Conservation (phyloP, 1,140 invertebrate genomes). For the Drosophila nebulosa region DNA sequence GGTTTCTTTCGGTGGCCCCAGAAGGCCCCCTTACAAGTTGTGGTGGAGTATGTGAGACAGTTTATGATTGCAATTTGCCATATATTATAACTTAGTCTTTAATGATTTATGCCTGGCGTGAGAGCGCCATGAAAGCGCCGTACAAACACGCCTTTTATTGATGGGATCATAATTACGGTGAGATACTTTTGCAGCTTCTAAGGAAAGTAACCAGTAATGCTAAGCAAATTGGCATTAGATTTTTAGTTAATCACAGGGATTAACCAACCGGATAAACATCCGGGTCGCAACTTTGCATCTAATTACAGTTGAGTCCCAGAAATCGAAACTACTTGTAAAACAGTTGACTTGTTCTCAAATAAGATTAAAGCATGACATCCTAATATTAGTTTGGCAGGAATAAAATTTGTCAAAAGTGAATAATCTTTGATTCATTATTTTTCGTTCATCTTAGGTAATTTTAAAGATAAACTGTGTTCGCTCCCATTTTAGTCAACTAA, state of each 20-base stretch:
- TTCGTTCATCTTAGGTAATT: no score
- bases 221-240: background rate
- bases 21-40: constrained; percentile 53
- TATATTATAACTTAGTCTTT: constrained; percentile 23
- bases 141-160: constrained; percentile 48
- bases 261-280: background rate
- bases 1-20: constrained; percentile 23
- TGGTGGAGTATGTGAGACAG: constrained; percentile 18
- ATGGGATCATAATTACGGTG: constrained; percentile 6
- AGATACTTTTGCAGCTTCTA: background rate
- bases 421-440: no score
- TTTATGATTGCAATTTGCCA: constrained; percentile 49
- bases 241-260: background rate
- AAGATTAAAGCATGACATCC: no score
- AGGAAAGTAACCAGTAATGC: background rate
- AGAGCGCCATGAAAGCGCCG: constrained; percentile 39
- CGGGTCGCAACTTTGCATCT: no score
- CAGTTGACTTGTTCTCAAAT: no score
- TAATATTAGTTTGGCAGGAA: no score
- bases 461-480: no score
- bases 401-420: no score
- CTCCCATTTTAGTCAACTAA: no score
- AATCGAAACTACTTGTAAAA: no score
- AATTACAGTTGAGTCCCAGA: no score
- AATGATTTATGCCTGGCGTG: constrained; percentile 65